Evolutionary conservation across 2,113 vertebrate species (phyloP), one percentile per base, ranked within the genome.

Genomic region (Pyrgilauda ruficollis): DNA sequence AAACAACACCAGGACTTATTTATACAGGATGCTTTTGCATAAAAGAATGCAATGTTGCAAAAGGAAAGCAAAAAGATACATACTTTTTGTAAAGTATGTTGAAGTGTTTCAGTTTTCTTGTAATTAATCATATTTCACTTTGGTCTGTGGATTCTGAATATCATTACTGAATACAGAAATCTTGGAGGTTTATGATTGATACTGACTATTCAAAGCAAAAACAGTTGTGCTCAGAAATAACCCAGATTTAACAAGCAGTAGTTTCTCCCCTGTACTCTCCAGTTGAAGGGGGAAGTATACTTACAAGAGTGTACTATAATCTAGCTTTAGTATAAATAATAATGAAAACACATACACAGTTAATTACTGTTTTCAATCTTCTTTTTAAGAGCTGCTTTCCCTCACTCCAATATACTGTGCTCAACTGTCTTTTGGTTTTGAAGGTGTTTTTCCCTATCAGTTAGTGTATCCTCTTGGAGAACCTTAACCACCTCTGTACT

Each of bases 81-180:
- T 39, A 33, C 0, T 56, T 88, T 85, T 39, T 41, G 19, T 39
- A 44, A 3, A 70, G 19, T 62, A 47, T 74, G 15, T 94, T 47
- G 3, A 50, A 66, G 55, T 27, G 62, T 33, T 89, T 70, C 92
- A 55, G 84, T 93, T 96, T 92, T 96, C 69, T 80, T 93, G 74
- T 75, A 66, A 75, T 55, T 58, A 41, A 19, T 44, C 2, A 62
- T 89, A 89, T 92, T 91, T 95, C 74, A 87, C 16, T 89, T 91
- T 93, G 39, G 39, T 81, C 78, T 92, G 23, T 93, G 72, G 56
- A 58, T 87, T 69, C 44, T 84, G 68, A 92, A 59, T 66, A 77
- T 87, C 41, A 46, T 79, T 61, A 87, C 37, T 70, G 26, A 88
- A 90, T 85, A 80, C 18, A 92, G 69, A 93, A 92, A 72, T 58